Percentiles rank a stretch among this genome's conserved stretches.
Conservation (phyloP, 2,797 vertebrate genomes). For the Prionace glauca region DNA sequence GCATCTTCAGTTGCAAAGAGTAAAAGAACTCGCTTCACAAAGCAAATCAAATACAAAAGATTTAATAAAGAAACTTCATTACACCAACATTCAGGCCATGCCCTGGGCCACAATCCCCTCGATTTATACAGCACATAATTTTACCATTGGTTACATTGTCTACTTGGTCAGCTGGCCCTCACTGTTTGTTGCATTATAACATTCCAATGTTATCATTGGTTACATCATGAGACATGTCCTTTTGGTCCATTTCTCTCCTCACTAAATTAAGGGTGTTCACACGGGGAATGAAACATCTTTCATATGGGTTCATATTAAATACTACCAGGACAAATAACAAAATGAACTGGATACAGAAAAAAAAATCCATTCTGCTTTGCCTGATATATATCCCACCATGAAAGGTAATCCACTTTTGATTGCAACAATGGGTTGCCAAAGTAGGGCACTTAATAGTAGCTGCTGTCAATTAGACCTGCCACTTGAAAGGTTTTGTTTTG, state of each 20-base stretch:
- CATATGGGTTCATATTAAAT: background rate
- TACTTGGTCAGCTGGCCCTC: too few species aligned
- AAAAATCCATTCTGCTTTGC: background rate
- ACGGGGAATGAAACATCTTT: background rate
- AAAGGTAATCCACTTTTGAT: background rate
- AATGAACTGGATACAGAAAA: background rate
- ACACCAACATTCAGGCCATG: too few species aligned
- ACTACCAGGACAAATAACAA: background rate
- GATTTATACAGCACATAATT: too few species aligned
- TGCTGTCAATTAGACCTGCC: background rate
- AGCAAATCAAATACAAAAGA: too few species aligned
- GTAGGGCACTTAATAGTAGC: background rate
- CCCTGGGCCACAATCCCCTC: too few species aligned
- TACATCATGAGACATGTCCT: background rate
- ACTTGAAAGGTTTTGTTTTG: background rate
- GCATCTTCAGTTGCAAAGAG: too few species aligned
- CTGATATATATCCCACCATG: background rate
- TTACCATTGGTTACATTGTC: too few species aligned
- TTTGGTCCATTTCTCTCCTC: slow-evolving; percentile 25
- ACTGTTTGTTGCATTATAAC: too few species aligned
- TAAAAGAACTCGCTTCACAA: too few species aligned
- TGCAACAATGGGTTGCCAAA: background rate
- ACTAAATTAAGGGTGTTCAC: background rate
- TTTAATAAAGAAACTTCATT: too few species aligned
- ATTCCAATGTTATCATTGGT: too few species aligned